phyloP scores from a whole-genome alignment of 2,888 invertebrate species.

The Drosophila acutilabella region DNA sequence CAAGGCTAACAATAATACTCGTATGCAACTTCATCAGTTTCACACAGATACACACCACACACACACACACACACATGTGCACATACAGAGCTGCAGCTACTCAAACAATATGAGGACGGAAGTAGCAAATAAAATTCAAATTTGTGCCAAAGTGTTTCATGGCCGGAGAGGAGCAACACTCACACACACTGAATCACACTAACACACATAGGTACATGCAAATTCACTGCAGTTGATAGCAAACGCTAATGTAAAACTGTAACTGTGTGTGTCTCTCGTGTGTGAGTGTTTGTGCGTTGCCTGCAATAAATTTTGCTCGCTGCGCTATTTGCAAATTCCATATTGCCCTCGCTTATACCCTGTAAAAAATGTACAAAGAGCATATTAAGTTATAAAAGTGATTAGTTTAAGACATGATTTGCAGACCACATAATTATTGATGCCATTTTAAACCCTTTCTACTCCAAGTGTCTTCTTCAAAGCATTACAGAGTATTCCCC shows the following conservation, averaged over 20 bases:
- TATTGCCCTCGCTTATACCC: constrained; percentile 63
- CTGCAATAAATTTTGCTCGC: constrained; percentile 65
- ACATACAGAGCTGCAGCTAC: constrained; percentile 37
- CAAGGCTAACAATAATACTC: constrained; percentile 58
- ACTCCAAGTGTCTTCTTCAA: too few species aligned
- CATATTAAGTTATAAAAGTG: background rate
- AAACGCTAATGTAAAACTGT: constrained; percentile 66
- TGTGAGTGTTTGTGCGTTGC: constrained; percentile 25
- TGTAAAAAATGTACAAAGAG: background rate
- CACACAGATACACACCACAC: constrained; percentile 18
- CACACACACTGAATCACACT: background rate
- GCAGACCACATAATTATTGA: too few species aligned
- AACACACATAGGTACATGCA: constrained; percentile 14
- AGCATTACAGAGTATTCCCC: background rate
- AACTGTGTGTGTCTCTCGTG: constrained; percentile 31
- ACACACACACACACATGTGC: constrained; percentile 6
- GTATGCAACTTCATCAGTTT: constrained; percentile 50
- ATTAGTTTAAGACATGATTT: background rate
- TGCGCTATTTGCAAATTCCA: constrained; percentile 56
- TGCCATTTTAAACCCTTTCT: too few species aligned
- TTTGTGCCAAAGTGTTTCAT: constrained; percentile 80
- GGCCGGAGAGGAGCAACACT: constrained; percentile 35
- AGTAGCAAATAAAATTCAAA: constrained; percentile 81
- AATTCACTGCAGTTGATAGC: constrained; percentile 66
- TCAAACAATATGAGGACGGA: constrained; percentile 76